Percentiles rank a stretch among this genome's conserved stretches.
Conservation (phyloP, 2,797 vertebrate species). For the Eurystomus glaucurus region DNA sequence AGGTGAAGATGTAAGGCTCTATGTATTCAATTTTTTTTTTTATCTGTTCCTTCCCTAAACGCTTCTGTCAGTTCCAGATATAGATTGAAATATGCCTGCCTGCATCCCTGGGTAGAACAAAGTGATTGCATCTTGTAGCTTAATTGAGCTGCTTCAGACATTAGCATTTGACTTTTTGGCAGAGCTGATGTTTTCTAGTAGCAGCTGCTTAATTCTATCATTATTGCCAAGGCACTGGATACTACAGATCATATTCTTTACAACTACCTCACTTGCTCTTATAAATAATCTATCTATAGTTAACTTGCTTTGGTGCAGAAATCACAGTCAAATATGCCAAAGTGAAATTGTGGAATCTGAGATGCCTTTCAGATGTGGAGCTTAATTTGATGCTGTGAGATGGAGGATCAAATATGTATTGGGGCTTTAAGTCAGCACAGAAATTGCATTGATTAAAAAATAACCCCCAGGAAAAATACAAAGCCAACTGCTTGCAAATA, state of each 20-base stretch:
- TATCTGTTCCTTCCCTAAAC: not conserved
- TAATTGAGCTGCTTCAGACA: slow-evolving; percentile 38
- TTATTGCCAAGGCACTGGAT: slow-evolving; percentile 21
- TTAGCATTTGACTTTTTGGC: slow-evolving; percentile 47
- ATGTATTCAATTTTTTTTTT: not conserved
- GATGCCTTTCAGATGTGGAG: not conserved
- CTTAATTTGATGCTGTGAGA: not conserved
- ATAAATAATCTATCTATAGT: not conserved
- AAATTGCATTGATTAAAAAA: slow-evolving; percentile 20
- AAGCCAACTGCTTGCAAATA: not conserved
- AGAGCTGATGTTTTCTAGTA: slow-evolving; percentile 55
- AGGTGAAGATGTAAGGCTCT: not conserved
- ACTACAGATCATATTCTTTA: not conserved
- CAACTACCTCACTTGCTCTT: not conserved
- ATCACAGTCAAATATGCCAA: not conserved
- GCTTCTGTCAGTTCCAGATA: not conserved
- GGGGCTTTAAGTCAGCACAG: not conserved
- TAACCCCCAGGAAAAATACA: not conserved
- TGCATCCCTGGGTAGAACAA: slow-evolving; percentile 6
- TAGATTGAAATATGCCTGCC: not conserved
- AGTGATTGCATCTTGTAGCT: not conserved
- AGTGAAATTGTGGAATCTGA: not conserved
- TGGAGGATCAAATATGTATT: not conserved
- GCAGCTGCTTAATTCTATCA: slow-evolving; percentile 4
- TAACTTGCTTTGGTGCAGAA: not conserved